phyloP scores from a whole-genome alignment of 37 sponge, comb jelly and placozoan genomes.

The Mnemiopsis leidyi region DNA sequence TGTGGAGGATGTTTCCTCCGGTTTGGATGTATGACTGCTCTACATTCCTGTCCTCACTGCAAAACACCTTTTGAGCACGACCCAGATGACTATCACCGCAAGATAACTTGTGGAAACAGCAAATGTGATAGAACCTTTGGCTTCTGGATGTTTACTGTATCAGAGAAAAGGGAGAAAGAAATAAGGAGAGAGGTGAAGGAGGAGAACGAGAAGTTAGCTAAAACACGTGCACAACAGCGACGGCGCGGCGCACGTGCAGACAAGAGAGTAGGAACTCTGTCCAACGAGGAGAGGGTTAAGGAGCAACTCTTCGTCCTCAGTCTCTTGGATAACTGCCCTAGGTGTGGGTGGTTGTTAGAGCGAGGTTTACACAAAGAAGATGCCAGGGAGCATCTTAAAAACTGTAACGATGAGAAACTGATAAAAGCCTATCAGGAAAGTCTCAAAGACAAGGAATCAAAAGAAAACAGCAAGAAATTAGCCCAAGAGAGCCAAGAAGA shows the following conservation, averaged over 20 bases:
- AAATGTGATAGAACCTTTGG: conserved; percentile 32
- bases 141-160: conserved; percentile 35
- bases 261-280: conserved; percentile 29
- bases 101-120: conserved; percentile 41
- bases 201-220: conserved; percentile 28
- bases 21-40: conserved; percentile 58
- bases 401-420: conserved; percentile 28
- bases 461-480: not conserved
- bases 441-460: not conserved
- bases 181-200: conserved; percentile 26
- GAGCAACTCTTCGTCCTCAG: conserved; percentile 41
- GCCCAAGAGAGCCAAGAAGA: conserved; percentile 38
- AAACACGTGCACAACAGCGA: conserved; percentile 54
- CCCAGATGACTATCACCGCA: conserved; percentile 57
- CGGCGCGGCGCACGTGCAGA: conserved; percentile 39
- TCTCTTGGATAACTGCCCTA: conserved; percentile 38
- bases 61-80: conserved; percentile 24
- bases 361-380: conserved; percentile 7
- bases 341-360: conserved; percentile 51
- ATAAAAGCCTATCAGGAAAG: conserved; percentile 4
- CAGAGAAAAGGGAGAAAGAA: not conserved
- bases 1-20: conserved; percentile 48
- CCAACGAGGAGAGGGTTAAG: conserved; percentile 37
- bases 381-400: conserved; percentile 36
- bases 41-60: conserved; percentile 35